Conservation (phyloP, 2,113 vertebrate genomes). For the Emydocephalus ijimae region DNA sequence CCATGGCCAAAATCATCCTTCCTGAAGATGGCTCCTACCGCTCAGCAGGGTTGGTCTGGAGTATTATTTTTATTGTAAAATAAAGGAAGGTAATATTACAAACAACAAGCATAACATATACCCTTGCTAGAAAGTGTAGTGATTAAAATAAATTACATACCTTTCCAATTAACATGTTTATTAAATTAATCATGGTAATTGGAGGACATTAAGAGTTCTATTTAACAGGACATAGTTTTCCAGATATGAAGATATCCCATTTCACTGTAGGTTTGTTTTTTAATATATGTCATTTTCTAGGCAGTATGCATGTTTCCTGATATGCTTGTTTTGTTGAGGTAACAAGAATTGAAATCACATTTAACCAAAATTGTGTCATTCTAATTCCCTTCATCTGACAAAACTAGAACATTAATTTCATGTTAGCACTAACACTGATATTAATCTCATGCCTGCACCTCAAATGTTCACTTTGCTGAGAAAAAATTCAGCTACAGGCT, state of each 20-base stretch:
- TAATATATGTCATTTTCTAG: neutral
- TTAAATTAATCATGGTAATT: neutral
- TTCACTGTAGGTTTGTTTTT: neutral
- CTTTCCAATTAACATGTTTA: neutral
- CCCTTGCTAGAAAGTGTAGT: conserved; percentile 24
- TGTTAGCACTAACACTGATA: neutral
- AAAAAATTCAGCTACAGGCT: neutral
- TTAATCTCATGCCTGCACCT: neutral
- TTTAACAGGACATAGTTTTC: conserved; percentile 17
- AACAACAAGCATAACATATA: conserved; percentile 24
- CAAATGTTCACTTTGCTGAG: neutral
- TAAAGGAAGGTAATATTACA: conserved; percentile 20
- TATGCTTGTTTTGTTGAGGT: conserved; percentile 7
- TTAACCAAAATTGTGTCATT: conserved; percentile 9
- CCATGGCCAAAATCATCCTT: neutral
- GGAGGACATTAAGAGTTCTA: conserved; percentile 10
- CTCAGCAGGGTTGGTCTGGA: conserved; percentile 22
- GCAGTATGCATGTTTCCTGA: neutral
- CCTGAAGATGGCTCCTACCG: neutral
- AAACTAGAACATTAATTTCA: conserved; percentile 13
- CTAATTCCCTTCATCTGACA: conserved; percentile 27
- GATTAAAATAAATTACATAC: neutral
- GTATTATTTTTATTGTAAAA: conserved; percentile 41
- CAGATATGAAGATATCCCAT: conserved; percentile 25
- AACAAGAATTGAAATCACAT: neutral